Evolutionary conservation across 2,797 vertebrate genomes (phyloP).

Genomic region (Takifugu rubripes): DNA sequence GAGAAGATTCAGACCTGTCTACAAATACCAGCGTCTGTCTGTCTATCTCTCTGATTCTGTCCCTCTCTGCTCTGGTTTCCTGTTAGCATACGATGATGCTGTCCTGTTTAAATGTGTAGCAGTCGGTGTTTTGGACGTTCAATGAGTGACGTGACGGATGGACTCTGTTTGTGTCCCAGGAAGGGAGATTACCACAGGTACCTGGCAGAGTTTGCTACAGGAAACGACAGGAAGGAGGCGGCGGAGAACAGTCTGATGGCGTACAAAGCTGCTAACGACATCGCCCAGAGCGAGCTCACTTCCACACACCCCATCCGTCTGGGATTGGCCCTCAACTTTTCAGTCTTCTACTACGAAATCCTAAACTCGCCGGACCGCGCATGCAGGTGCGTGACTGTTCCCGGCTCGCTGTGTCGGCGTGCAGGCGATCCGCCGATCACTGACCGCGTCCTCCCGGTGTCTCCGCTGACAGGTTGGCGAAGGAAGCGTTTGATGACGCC

Average conservation of each 20-base stretch:
- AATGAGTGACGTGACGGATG: too few species aligned
- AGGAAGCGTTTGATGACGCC: constrained; percentile 95
- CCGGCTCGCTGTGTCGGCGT: neutral
- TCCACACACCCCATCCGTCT: constrained; percentile 95
- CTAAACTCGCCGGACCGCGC: constrained; percentile 97
- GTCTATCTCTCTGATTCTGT: too few species aligned
- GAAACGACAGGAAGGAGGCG: constrained; percentile 96
- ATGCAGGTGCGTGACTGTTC: constrained; percentile 80
- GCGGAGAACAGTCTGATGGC: constrained; percentile 96
- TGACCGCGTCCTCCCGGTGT: neutral
- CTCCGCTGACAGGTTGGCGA: constrained; percentile 85
- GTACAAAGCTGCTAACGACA: constrained; percentile 95
- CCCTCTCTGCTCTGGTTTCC: too few species aligned
- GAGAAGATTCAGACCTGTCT: too few species aligned
- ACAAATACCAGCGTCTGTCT: too few species aligned
- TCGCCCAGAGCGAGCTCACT: constrained; percentile 93
- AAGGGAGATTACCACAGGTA: constrained; percentile 99
- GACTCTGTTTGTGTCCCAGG: constrained; percentile 65
- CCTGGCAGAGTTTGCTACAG: constrained; percentile 95
- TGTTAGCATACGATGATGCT: too few species aligned
- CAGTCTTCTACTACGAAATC: constrained; percentile 99
- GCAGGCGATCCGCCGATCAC: neutral
- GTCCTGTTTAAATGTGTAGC: too few species aligned
- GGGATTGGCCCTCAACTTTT: constrained; percentile 96
- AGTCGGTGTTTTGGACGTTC: too few species aligned